These are phyloP conservation scores for Hyperoplus lanceolatus DNA, from an alignment of 2,797 vertebrate species.

Conservation along the genomic window DNA sequence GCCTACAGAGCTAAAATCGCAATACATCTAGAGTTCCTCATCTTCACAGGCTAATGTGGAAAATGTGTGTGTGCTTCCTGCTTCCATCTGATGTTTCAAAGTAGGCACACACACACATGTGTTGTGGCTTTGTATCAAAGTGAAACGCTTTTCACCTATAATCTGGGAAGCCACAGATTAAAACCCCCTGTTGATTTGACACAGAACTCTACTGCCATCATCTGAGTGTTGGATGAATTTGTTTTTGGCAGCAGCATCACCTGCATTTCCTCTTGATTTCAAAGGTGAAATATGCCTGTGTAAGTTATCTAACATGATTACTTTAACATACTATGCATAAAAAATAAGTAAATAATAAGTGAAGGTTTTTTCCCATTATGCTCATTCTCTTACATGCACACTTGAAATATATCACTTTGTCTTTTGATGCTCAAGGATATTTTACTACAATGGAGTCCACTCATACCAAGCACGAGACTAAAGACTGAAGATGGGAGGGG, in stretches of 20 bases:
- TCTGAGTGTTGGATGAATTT: slow-evolving; percentile 51
- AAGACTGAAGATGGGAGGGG: background rate
- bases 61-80: background rate
- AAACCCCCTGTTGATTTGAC: background rate
- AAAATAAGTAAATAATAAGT: background rate
- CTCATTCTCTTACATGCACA: background rate
- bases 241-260: slow-evolving; percentile 3
- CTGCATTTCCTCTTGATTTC: no score
- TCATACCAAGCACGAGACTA: background rate
- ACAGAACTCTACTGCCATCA: slow-evolving; percentile 70
- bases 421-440: background rate
- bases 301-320: background rate
- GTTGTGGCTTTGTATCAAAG: background rate
- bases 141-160: background rate
- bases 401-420: background rate
- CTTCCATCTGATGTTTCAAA: background rate
- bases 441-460: background rate
- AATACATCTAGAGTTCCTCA: background rate
- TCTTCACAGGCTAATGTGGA: background rate
- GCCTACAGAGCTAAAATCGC: no score
- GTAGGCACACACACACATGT: background rate
- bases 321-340: background rate
- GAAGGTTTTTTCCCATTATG: no score
- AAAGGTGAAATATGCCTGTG: background rate
- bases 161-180: background rate